These are phyloP conservation scores for Lucifuga dentata DNA, from an alignment of 2,113 vertebrate species.

Conservation along the genomic window DNA sequence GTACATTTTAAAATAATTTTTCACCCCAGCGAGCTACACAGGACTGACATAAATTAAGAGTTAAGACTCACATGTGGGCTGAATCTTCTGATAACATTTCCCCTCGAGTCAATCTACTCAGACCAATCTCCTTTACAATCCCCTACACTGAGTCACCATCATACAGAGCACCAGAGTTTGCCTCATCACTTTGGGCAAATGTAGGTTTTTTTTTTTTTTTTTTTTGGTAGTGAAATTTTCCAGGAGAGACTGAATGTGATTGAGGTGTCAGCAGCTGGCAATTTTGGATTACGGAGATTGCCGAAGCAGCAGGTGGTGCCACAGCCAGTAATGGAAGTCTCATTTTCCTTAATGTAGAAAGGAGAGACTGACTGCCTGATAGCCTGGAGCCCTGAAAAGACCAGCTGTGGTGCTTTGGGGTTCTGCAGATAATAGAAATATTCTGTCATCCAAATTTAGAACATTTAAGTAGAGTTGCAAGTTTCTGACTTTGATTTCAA, in stretches of 20 bases:
- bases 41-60: constrained; percentile 16
- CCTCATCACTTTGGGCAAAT: constrained; percentile 54
- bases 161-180: constrained; percentile 38
- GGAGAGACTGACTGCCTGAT: constrained; percentile 47
- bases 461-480: constrained; percentile 9
- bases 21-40: constrained; percentile 1
- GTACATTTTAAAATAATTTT: background rate
- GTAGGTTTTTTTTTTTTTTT: constrained; percentile 33
- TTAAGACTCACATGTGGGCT: constrained; percentile 13
- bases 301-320: constrained; percentile 74
- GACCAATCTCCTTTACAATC: constrained; percentile 15
- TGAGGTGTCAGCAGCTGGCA: constrained; percentile 80
- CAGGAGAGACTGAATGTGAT: constrained; percentile 70
- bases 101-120: constrained; percentile 34
- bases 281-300: constrained; percentile 76
- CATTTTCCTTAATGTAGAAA: constrained; percentile 74
- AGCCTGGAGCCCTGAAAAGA: constrained; percentile 52
- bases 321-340: constrained; percentile 79
- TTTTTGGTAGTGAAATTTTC: constrained; percentile 49
- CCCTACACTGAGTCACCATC: constrained; percentile 35
- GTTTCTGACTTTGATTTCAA: background rate
- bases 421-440: constrained; percentile 35
- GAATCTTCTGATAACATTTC: constrained; percentile 41
- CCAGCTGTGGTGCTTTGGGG: constrained; percentile 1
- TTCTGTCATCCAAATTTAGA: constrained; percentile 13